Evolutionary conservation across 2,113 vertebrate species (phyloP), one percentile per base, ranked within the genome.

Genomic region (Thalassoma bifasciatum): DNA sequence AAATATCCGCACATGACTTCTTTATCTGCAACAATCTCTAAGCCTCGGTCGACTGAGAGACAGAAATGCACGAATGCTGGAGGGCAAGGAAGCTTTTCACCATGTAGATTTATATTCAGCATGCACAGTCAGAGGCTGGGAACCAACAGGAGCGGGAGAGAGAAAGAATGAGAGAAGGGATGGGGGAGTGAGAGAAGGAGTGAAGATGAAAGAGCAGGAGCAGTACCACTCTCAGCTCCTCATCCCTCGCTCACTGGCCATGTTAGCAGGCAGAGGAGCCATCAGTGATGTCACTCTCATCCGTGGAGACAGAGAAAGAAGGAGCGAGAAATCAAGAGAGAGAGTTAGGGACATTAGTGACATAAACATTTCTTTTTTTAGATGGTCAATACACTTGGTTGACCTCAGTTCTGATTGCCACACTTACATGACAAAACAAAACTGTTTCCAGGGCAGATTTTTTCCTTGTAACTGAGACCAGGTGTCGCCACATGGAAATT

Each of bases 241-340:
- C 58, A 63, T 9, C 63, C n/a, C 50, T 40, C 49, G 58, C 62
- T 57, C 40, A 51, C 66, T 67, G 67, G 46, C 50, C 52, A 79
- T 77, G 71, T 69, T 77, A 68, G 58, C 36, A 14, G 77, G 75
- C 37, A 52, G 19, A 50, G 67, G 9, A 19, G 60, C 54, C 60
- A 77, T 46, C 75, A 16, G 58, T 78, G 79, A 83, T 87, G 70
- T 86, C 77, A 47, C 75, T 74, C 77, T 75, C 68, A 83, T 88
- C 86, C 75, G 82, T 54, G 67, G 52, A 81, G 30, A 51, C n/a
- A 83, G 78, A 68, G 2, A 58, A 36, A 64, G 30, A 59, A 46
- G 37, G 56, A 26, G 26, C 21, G 23, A 58, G 21, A 38, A 52
- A 64, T 69, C 84, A 47, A 34, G 22, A 68, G 63, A 63, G 76